These are phyloP conservation scores for Crioceris asparagi DNA, from an alignment of 2,888 invertebrate genomes.

Conservation along the genomic window DNA sequence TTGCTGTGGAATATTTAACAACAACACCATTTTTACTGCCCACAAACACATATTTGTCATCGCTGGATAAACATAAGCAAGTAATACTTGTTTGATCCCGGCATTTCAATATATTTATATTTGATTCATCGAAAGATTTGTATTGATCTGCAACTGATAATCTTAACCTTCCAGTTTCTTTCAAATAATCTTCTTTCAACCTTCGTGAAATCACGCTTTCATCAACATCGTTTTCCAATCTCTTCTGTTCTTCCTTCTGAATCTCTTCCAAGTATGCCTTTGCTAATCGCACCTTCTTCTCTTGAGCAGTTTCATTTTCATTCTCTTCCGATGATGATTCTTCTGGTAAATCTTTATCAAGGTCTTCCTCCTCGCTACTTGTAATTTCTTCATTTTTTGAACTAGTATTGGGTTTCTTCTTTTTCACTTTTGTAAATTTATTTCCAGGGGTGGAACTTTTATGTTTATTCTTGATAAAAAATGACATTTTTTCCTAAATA, in stretches of 20 bases:
- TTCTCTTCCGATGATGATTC: slow-evolving; percentile 45
- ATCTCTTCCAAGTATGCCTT: slow-evolving; percentile 84
- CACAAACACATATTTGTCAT: slow-evolving; percentile 62
- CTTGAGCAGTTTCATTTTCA: slow-evolving; percentile 74
- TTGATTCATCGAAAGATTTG: slow-evolving; percentile 34
- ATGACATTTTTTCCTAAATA: slow-evolving; percentile 30
- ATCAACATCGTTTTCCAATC: slow-evolving; percentile 56
- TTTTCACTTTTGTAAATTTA: slow-evolving; percentile 19
- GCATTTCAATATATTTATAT: slow-evolving; percentile 48
- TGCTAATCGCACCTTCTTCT: slow-evolving; percentile 80
- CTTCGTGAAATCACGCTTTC: slow-evolving; percentile 59
- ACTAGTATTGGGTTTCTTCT: slow-evolving; percentile 14
- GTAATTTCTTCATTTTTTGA: slow-evolving; percentile 49
- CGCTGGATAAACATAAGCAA: slow-evolving; percentile 64
- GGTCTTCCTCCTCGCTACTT: slow-evolving; percentile 53
- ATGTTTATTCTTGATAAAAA: slow-evolving; percentile 31
- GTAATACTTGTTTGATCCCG: slow-evolving; percentile 76
- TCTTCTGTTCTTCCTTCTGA: slow-evolving; percentile 64
- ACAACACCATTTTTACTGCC: slow-evolving; percentile 83
- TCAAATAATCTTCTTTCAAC: slow-evolving; percentile 74
- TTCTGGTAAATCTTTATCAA: slow-evolving; percentile 37
- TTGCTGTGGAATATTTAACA: slow-evolving; percentile 68
- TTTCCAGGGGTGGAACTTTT: slow-evolving; percentile 13
- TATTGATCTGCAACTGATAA: slow-evolving; percentile 61
- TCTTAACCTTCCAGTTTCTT: slow-evolving; percentile 71